Evolutionary conservation across 2,797 vertebrate genomes (phyloP).

Genomic region (Gadopsis marmoratus): DNA sequence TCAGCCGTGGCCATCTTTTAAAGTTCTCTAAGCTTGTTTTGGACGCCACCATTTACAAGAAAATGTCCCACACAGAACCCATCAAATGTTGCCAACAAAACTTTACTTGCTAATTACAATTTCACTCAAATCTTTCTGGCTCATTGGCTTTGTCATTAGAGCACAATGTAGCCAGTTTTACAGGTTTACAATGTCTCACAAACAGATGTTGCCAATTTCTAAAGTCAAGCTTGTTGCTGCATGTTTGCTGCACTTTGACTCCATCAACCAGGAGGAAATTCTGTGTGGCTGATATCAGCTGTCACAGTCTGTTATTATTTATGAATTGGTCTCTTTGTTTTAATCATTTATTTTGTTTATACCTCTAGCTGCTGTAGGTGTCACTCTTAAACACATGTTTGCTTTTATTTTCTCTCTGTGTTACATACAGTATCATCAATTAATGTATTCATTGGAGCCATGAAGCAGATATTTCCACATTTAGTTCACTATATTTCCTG

Average conservation of each 20-base stretch:
- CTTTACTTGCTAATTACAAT: neutral
- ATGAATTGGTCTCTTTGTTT: neutral
- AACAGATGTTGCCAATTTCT: neutral
- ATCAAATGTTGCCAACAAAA: neutral
- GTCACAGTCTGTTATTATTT: neutral
- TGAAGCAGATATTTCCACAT: neutral
- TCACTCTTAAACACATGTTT: neutral
- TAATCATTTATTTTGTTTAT: neutral
- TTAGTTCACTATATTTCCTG: neutral
- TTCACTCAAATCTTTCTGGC: neutral
- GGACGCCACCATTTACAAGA: neutral
- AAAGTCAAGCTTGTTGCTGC: slow-evolving; percentile 21
- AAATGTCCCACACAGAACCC: neutral
- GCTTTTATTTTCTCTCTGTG: neutral
- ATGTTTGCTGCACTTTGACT: slow-evolving; percentile 18
- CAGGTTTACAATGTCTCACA: neutral
- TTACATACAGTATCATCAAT: neutral
- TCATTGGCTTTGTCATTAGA: slow-evolving; percentile 1
- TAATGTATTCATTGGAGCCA: neutral
- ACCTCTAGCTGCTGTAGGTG: neutral
- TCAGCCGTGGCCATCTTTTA: no score
- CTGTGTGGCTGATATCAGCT: neutral
- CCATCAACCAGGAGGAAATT: neutral
- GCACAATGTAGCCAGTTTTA: neutral
- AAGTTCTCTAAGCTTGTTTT: neutral